Percentiles rank a stretch among this genome's conserved stretches.
These are phyloP conservation scores for Phragmatobia fuliginosa DNA, from an alignment of 2,888 invertebrate species.

Conservation along the genomic window DNA sequence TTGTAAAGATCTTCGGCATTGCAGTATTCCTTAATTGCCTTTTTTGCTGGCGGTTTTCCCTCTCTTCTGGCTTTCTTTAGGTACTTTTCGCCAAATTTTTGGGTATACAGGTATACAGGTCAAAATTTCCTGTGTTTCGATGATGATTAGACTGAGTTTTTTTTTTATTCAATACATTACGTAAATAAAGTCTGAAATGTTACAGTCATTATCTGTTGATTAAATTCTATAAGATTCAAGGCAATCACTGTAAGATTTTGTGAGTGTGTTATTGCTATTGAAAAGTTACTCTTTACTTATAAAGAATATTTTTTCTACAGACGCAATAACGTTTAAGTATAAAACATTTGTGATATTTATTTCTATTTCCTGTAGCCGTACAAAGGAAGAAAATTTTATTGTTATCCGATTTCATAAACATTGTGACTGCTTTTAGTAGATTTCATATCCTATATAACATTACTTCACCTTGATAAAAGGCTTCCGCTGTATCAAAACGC, in stretches of 20 bases:
- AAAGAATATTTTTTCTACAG: neutral
- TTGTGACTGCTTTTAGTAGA: neutral
- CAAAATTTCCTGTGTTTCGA: no score
- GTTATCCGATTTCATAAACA: neutral
- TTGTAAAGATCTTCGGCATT: no score
- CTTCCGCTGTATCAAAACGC: neutral
- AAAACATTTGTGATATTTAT: neutral
- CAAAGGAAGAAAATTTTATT: neutral
- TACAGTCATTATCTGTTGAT: neutral
- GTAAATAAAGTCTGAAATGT: neutral
- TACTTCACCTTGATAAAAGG: neutral
- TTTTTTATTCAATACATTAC: neutral
- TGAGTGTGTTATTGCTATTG: no score
- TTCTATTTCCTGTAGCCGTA: neutral
- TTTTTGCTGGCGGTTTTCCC: neutral
- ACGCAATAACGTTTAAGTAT: neutral
- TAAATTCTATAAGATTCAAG: no score
- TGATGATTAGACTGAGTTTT: no score
- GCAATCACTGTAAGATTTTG: no score
- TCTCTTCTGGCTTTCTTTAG: neutral
- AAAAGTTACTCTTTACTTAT: no score
- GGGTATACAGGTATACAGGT: no score
- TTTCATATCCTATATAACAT: neutral
- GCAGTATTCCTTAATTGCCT: neutral
- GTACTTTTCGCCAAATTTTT: no score